Evolutionary conservation across 2,888 invertebrate genomes (phyloP).

Genomic region (Pristionchus exspectatus): DNA sequence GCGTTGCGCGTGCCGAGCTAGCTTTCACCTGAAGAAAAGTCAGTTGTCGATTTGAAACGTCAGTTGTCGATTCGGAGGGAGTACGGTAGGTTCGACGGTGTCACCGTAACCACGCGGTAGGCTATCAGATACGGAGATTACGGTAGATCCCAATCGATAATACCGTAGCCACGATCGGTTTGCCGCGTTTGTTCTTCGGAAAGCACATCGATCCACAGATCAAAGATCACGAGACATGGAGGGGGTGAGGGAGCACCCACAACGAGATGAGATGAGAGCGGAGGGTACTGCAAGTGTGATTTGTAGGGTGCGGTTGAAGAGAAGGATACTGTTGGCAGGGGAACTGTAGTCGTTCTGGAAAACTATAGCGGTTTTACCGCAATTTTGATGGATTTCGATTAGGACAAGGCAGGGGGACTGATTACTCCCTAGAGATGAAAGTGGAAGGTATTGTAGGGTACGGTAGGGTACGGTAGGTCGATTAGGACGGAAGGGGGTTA

Average conservation of each 20-base stretch:
- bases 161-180: background rate
- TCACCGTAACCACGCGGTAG: no score
- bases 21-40: background rate
- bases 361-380: no score
- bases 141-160: background rate
- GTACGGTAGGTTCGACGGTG: background rate
- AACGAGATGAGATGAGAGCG: background rate
- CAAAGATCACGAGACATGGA: background rate
- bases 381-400: no score
- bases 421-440: no score
- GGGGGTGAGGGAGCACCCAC: background rate
- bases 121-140: background rate
- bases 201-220: constrained; percentile 23
- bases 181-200: background rate
- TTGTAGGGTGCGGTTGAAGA: background rate
- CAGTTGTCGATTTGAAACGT: background rate
- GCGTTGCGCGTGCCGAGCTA: background rate
- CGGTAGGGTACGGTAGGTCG: background rate
- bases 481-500: background rate
- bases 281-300: background rate
- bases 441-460: background rate
- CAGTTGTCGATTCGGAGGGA: background rate
- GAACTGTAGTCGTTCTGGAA: no score
- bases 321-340: background rate
- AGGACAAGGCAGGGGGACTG: no score